phyloP scores from a whole-genome alignment of 1,140 invertebrate species.

The Meloidogyne hapla region DNA sequence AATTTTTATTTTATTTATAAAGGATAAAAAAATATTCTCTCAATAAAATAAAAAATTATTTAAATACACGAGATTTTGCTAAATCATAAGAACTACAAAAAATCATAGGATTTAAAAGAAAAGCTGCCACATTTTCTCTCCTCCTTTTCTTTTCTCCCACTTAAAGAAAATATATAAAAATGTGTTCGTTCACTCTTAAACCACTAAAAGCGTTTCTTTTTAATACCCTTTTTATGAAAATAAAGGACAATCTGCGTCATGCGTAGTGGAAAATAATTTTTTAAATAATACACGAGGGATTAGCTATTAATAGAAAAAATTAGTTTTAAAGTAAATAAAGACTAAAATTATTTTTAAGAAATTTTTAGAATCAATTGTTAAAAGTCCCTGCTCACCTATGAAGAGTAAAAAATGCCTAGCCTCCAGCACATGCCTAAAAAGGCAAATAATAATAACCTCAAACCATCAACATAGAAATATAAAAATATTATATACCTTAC shows the following conservation, averaged over 20 bases:
- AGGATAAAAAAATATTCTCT: neutral
- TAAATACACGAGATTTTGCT: too few species aligned
- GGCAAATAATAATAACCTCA: too few species aligned
- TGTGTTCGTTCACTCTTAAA: neutral
- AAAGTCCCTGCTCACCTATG: too few species aligned
- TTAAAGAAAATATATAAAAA: neutral
- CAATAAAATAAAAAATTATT: too few species aligned
- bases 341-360: too few species aligned
- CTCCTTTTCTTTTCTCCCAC: neutral
- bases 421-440: too few species aligned
- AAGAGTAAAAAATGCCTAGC: too few species aligned
- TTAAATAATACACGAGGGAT: conserved; percentile 5
- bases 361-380: too few species aligned
- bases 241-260: conserved; percentile 5
- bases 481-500: too few species aligned
- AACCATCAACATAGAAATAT: too few species aligned
- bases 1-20: neutral
- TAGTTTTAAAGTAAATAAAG: too few species aligned
- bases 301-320: neutral
- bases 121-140: neutral
- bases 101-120: neutral
- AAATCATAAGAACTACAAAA: neutral
- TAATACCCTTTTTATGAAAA: neutral
- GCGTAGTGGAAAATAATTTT: neutral
- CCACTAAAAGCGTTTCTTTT: neutral